A percentile compares a stretch with the other conserved stretches of the same genome.
phyloP scores from a whole-genome alignment of 1,140 invertebrate species.

The Atopsyche davidsoni region DNA sequence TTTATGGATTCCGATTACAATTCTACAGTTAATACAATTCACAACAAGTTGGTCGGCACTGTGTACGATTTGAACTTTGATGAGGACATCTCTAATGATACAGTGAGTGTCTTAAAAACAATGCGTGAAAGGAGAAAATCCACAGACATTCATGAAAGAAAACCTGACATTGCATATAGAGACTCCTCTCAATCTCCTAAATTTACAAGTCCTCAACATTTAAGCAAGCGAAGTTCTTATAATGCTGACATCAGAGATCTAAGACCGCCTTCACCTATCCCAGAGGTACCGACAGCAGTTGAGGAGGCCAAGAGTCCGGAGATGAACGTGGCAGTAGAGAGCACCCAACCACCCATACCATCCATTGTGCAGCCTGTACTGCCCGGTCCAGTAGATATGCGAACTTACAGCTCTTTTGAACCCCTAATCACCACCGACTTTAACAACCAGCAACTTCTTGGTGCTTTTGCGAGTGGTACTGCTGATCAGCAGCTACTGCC shows the following conservation, averaged over 20 bases:
- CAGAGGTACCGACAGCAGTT: constrained; percentile 26
- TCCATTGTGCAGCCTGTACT: constrained; percentile 63
- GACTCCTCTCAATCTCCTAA: constrained; percentile 54
- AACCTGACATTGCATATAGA: constrained; percentile 51
- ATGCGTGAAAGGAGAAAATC: constrained; percentile 75
- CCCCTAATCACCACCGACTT: constrained; percentile 35
- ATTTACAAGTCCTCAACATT: constrained; percentile 43
- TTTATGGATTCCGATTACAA: constrained; percentile 34
- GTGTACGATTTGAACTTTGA: constrained; percentile 84
- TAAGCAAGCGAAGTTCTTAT: constrained; percentile 34
- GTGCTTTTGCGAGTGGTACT: constrained; percentile 56
- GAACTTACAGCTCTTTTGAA: constrained; percentile 65
- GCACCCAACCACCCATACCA: constrained; percentile 43
- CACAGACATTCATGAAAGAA: constrained; percentile 62
- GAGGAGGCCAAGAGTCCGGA: constrained; percentile 15
- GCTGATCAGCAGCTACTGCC: constrained; percentile 61
- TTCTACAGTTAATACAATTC: constrained; percentile 50
- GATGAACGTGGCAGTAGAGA: constrained; percentile 23
- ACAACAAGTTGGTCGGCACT: constrained; percentile 74
- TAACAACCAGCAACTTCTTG: constrained; percentile 57
- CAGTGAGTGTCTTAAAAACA: constrained; percentile 71
- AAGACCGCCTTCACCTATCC: constrained; percentile 36
- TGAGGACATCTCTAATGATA: constrained; percentile 71
- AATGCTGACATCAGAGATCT: constrained; percentile 39
- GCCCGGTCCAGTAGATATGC: constrained; percentile 81